These are phyloP conservation scores for Neoaliturus tenellus DNA, from an alignment of 2,888 invertebrate genomes.

Conservation along the genomic window DNA sequence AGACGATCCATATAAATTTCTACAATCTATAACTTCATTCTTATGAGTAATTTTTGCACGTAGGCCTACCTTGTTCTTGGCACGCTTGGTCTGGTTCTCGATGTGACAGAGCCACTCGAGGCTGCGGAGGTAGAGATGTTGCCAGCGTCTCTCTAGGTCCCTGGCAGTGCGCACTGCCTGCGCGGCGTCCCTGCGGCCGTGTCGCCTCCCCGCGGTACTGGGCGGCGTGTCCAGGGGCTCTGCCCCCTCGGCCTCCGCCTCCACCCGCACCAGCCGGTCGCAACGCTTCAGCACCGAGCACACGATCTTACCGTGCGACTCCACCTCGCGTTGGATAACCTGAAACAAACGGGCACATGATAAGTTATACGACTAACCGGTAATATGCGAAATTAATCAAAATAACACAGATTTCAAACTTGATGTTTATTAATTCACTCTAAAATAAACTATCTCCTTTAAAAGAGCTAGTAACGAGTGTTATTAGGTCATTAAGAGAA, in stretches of 20 bases:
- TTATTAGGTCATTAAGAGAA: too few relatives aligned
- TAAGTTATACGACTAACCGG: background rate
- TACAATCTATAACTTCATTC: too few relatives aligned
- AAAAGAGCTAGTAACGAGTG: too few relatives aligned
- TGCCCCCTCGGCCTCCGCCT: conserved; percentile 69
- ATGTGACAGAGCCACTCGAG: conserved; percentile 95
- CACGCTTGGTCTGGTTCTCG: conserved; percentile 85
- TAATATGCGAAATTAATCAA: background rate
- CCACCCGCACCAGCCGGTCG: conserved; percentile 76
- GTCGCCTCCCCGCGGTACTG: conserved; percentile 76
- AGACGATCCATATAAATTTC: too few relatives aligned
- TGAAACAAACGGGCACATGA: conserved; percentile 73
- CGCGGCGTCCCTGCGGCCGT: conserved; percentile 66
- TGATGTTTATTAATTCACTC: too few relatives aligned
- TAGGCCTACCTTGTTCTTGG: conserved; percentile 68
- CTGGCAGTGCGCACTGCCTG: conserved; percentile 77
- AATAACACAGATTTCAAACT: background rate
- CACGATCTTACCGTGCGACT: conserved; percentile 92
- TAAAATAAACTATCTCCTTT: too few relatives aligned
- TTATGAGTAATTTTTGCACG: too few relatives aligned
- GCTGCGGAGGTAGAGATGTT: conserved; percentile 90
- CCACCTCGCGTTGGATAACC: conserved; percentile 95
- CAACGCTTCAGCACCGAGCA: conserved; percentile 86
- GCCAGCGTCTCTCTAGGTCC: conserved; percentile 92
- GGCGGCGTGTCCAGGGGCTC: conserved; percentile 71